These are phyloP conservation scores for Phlogophora meticulosa DNA, from an alignment of 2,888 invertebrate species.

Conservation along the genomic window DNA sequence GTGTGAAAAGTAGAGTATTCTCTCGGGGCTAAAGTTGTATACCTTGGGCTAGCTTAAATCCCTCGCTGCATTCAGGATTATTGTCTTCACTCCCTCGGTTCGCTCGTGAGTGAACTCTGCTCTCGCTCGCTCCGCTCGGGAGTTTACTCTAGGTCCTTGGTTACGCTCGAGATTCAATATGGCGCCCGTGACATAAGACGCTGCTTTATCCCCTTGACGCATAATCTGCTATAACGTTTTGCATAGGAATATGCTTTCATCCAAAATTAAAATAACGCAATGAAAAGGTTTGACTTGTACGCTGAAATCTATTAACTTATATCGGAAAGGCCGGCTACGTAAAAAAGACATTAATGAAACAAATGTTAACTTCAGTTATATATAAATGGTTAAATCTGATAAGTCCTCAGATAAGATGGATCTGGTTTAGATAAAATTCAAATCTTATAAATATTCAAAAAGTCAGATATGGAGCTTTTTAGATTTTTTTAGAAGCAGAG, in stretches of 20 bases:
- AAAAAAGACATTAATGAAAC: constrained; percentile 9
- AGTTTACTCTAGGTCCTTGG: too few relatives aligned
- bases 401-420: constrained; percentile 34
- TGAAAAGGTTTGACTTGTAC: neutral
- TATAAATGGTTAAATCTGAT: constrained; percentile 31
- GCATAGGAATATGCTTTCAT: neutral
- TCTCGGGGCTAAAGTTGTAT: too few relatives aligned
- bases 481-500: neutral
- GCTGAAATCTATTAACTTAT: neutral
- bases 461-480: constrained; percentile 1
- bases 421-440: constrained; percentile 40
- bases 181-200: too few relatives aligned
- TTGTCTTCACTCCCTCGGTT: too few relatives aligned
- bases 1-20: too few relatives aligned
- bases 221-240: too few relatives aligned
- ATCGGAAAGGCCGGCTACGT: constrained; percentile 14
- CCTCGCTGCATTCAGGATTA: too few relatives aligned
- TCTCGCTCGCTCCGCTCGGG: too few relatives aligned
- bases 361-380: constrained; percentile 12
- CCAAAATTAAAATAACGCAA: neutral
- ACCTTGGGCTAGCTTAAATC: too few relatives aligned
- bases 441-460: constrained; percentile 49
- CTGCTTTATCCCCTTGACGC: too few relatives aligned
- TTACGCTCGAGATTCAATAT: too few relatives aligned
- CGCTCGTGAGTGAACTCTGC: too few relatives aligned